A percentile compares a stretch with the other conserved stretches of the same genome.
phyloP scores from a whole-genome alignment of 2,113 vertebrate genomes.

The Mormyrus iriodes region DNA sequence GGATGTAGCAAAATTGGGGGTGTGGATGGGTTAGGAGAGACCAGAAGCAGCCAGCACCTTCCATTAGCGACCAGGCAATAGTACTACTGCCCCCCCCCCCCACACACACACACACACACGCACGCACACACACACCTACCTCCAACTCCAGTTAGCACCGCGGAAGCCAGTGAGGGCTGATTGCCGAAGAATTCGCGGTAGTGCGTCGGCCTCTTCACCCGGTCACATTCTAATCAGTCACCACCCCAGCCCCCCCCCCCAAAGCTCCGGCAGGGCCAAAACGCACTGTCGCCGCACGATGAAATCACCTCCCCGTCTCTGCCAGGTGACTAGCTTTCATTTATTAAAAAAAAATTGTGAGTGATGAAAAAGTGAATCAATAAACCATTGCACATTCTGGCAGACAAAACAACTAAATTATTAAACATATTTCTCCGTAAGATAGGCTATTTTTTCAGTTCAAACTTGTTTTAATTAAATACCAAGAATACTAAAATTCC shows the following conservation, averaged over 20 bases:
- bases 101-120: background rate
- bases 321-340: conserved; percentile 40
- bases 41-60: conserved; percentile 48
- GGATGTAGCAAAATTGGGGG: conserved; percentile 50
- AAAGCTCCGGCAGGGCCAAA: conserved; percentile 57
- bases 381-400: background rate
- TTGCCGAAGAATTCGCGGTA: conserved; percentile 59
- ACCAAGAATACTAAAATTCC: background rate
- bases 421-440: background rate
- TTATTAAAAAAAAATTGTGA: background rate
- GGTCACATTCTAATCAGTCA: conserved; percentile 80
- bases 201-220: conserved; percentile 60
- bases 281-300: background rate
- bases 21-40: conserved; percentile 56
- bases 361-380: background rate
- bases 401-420: background rate
- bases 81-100: conserved; percentile 39
- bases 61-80: conserved; percentile 58
- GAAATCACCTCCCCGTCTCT: background rate
- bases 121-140: background rate
- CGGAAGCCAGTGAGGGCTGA: conserved; percentile 64
- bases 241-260: conserved; percentile 57
- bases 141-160: conserved; percentile 73
- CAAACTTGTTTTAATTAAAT: conserved; percentile 6
- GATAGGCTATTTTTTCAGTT: background rate